phyloP scores from a whole-genome alignment of 2,888 invertebrate species.

The Hololepta plana region DNA sequence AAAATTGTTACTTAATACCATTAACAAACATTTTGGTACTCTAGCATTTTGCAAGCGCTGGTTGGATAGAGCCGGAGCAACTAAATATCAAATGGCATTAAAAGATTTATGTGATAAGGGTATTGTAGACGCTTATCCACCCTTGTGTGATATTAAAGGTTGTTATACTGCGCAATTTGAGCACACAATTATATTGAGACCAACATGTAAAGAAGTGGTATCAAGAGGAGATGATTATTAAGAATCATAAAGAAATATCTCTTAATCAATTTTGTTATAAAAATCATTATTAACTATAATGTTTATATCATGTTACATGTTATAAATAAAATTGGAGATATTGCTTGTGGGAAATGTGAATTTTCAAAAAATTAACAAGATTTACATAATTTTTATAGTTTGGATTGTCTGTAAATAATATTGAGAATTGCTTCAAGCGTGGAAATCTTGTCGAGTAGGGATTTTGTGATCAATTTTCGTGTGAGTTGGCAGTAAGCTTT shows the following conservation, averaged over 20 bases:
- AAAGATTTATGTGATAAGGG: conserved; percentile 97
- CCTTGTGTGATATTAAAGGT: conserved; percentile 91
- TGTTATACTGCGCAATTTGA: conserved; percentile 99
- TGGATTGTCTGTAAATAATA: no score
- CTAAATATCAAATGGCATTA: conserved; percentile 94
- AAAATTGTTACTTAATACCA: conserved; percentile 74
- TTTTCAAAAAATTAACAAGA: no score
- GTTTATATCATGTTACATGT: no score
- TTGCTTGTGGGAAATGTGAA: no score
- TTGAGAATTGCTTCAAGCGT: no score
- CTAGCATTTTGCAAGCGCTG: conserved; percentile 98
- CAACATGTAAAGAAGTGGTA: conserved; percentile 96
- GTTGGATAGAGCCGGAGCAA: conserved; percentile 92
- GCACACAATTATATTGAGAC: conserved; percentile 91
- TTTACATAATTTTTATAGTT: no score
- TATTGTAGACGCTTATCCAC: conserved; percentile 96
- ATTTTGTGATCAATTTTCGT: no score
- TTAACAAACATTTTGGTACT: conserved; percentile 95
- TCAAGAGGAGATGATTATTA: conserved; percentile 68
- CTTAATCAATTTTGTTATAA: no score
- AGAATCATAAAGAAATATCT: conserved; percentile 5
- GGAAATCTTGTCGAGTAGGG: no score
- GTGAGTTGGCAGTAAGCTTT: no score
- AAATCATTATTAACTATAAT: no score
- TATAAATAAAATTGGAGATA: no score